Evolutionary conservation across 1,140 invertebrate species (phyloP).

Genomic region (Myzus persicae): DNA sequence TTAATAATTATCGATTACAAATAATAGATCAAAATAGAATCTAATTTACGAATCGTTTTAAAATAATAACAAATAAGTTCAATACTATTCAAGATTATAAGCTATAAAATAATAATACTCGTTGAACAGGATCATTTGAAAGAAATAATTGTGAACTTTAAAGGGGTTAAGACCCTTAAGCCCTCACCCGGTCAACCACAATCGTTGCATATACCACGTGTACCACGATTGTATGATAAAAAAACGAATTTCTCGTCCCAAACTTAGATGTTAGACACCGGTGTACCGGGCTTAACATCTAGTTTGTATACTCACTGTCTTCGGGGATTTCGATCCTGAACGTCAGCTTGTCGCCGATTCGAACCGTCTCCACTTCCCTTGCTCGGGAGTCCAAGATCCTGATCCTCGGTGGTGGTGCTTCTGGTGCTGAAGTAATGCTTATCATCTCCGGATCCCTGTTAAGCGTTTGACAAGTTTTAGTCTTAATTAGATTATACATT

Average conservation of each 20-base stretch:
- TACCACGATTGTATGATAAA: not conserved
- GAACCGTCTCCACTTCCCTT: slow-evolving; percentile 90
- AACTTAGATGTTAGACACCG: not conserved
- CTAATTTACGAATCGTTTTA: not conserved
- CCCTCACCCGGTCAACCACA: not conserved
- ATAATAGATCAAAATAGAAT: too few relatives aligned
- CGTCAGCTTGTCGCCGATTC: slow-evolving; percentile 92
- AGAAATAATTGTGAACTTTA: not conserved
- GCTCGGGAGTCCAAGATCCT: slow-evolving; percentile 84
- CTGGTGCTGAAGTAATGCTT: slow-evolving; percentile 92
- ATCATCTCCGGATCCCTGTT: slow-evolving; percentile 90
- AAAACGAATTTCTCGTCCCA: not conserved
- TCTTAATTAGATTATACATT: not conserved
- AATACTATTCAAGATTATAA: not conserved
- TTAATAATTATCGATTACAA: too few relatives aligned
- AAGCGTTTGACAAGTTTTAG: not conserved
- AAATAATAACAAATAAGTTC: not conserved
- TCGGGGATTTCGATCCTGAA: slow-evolving; percentile 96
- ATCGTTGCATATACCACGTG: not conserved
- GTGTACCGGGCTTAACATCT: not conserved
- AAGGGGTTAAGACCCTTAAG: not conserved
- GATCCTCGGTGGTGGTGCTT: slow-evolving; percentile 92
- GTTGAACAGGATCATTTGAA: not conserved
- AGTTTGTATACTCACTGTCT: slow-evolving; percentile 77
- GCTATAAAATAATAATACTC: not conserved